These are phyloP conservation scores for Criorhina ranunculi DNA, from an alignment of 2,888 invertebrate species.

Conservation along the genomic window DNA sequence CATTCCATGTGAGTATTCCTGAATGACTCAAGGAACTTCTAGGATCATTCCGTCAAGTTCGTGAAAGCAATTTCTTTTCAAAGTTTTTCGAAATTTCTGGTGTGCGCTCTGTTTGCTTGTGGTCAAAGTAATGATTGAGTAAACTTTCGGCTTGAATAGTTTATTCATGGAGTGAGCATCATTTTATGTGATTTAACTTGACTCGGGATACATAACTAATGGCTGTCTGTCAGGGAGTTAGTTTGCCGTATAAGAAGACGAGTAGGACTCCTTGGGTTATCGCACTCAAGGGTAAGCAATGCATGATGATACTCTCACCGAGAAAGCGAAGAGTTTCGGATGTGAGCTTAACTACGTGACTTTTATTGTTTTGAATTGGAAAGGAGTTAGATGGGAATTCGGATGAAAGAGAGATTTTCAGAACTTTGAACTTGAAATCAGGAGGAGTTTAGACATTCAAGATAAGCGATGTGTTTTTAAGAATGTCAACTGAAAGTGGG, in stretches of 20 bases:
- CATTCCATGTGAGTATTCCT: constrained; percentile 7
- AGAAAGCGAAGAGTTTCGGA: constrained; percentile 40
- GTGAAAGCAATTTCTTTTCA: constrained; percentile 69
- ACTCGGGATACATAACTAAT: constrained; percentile 73
- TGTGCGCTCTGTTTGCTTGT: constrained; percentile 62
- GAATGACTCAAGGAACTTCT: constrained; percentile 37
- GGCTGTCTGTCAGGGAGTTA: constrained; percentile 60
- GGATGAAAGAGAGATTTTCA: constrained; percentile 14
- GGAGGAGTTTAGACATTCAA: not conserved
- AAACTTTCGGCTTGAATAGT: constrained; percentile 75
- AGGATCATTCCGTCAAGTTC: constrained; percentile 55
- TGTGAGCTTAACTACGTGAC: constrained; percentile 61
- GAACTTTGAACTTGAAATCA: constrained; percentile 64
- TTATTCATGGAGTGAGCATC: constrained; percentile 74
- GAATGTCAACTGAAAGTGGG: too few species aligned
- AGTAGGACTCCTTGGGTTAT: constrained; percentile 42
- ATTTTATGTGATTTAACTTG: constrained; percentile 75
- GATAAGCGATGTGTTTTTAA: too few species aligned
- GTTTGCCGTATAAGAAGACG: constrained; percentile 26
- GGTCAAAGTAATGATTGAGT: constrained; percentile 75
- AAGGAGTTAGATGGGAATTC: not conserved
- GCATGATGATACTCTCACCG: constrained; percentile 24
- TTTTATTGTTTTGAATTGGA: constrained; percentile 26
- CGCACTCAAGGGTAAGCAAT: constrained; percentile 49
- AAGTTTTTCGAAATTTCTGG: constrained; percentile 28